Base-by-base conservation (phyloP, 2,888 invertebrate species). In the Agonopterix arenella region DNA sequence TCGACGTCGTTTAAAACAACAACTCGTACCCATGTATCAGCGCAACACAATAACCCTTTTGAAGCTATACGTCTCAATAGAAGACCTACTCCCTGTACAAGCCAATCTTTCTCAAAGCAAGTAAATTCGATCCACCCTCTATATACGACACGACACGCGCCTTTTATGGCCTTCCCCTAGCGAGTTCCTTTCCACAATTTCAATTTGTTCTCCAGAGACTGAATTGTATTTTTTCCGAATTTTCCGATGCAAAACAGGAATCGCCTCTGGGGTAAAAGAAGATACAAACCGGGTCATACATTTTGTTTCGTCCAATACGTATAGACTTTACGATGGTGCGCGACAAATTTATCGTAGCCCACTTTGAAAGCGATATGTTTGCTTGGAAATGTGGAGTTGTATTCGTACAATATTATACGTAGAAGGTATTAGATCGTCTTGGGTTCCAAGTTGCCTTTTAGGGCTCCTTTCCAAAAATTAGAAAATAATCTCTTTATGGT, bases 221-320 rank as follows among this genome's bases (percentile, higher is more conserved):
- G 61, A 59, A 68, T 68, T 74, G 73, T 73, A 74, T 78, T 79
- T 81, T 28, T 28, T 28, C 28, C 28, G 28, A 28, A 28, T 28
- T 28, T 80, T 77, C 69, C 70, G 66, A 83, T 84, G 84, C 83
- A 83, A 83, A 83, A 70, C 71, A 77, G 72, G 76, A 73, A 73
- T 76, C 69, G 73, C 66, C 68, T 40, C 61, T 53, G 52, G 61
- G 47, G 11, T 52, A 52, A 53, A 53, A 48, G 53, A 16, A 44
- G 50, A 47, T 47, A 51, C 42, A 28, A 28, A 28, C 28, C 28
- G 28, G 49, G 49, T 44, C 52, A 46, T 54, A 51, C 49, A 36
- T 54, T 54, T 50, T 36, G 44, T 46, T 54, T 16, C 47, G 42
- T 44, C 49, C 51, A 46, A 38, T 44, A 44, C 11, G 45, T 45